phyloP scores from a whole-genome alignment of 2,888 invertebrate species.

The Coleophora deauratella region DNA sequence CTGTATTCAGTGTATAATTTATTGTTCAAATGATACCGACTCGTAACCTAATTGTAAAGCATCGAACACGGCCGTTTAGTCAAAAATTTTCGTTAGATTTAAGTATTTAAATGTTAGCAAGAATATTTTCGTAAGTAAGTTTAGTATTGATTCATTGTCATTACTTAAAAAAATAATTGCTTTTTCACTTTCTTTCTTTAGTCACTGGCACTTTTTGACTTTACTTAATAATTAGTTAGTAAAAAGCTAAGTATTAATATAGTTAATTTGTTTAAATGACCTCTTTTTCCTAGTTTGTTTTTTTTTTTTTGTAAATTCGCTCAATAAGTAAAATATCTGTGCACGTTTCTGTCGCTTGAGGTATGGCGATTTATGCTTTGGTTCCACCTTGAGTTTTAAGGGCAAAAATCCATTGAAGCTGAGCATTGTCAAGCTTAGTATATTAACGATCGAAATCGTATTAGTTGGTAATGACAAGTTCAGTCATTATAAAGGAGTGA shows the following conservation, averaged over 20 bases:
- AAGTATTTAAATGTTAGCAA: slow-evolving; percentile 49
- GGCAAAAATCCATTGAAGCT: not conserved
- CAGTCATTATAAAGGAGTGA: too few relatives aligned
- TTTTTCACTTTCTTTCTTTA: slow-evolving; percentile 15
- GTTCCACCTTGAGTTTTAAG: not conserved
- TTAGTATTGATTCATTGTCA: slow-evolving; percentile 14
- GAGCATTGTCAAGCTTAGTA: slow-evolving; percentile 9
- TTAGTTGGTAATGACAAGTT: too few relatives aligned
- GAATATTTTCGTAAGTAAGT: slow-evolving; percentile 23
- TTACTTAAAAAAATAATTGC: slow-evolving; percentile 16
- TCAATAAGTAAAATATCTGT: slow-evolving; percentile 28
- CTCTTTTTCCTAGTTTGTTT: not conserved
- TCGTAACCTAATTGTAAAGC: slow-evolving; percentile 28
- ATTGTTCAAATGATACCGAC: slow-evolving; percentile 6
- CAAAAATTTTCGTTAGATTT: slow-evolving; percentile 60
- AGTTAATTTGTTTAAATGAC: slow-evolving; percentile 15
- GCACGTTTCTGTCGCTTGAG: slow-evolving; percentile 8
- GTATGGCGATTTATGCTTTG: slow-evolving; percentile 6
- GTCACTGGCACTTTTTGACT: slow-evolving; percentile 37
- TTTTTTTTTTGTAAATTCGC: slow-evolving; percentile 19
- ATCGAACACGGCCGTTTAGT: slow-evolving; percentile 67
- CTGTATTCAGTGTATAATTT: slow-evolving; percentile 27
- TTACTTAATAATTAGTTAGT: slow-evolving; percentile 13
- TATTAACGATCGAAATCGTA: not conserved
- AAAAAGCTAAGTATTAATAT: slow-evolving; percentile 25